Conservation (phyloP, 2,797 vertebrate species). For the Neosalanx taihuensis region DNA sequence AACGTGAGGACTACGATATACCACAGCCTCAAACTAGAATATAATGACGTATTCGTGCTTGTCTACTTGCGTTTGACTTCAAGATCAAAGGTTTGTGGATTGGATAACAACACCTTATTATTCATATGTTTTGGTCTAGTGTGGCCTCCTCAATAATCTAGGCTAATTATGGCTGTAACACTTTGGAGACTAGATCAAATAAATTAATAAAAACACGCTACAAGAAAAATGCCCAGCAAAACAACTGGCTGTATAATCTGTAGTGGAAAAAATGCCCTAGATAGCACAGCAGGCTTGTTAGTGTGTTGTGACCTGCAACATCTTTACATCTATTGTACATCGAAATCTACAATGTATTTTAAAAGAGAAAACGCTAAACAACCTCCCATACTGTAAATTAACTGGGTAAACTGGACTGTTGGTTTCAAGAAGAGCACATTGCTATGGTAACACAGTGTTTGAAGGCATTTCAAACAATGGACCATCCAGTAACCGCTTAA, state of each 20-base stretch:
- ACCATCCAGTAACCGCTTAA: background rate
- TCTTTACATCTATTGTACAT: background rate
- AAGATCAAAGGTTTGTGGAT: slow-evolving; percentile 13
- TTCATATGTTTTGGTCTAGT: background rate
- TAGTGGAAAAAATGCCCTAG: slow-evolving; percentile 4
- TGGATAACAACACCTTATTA: slow-evolving; percentile 18
- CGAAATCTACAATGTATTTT: background rate
- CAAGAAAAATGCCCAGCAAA: slow-evolving; percentile 6
- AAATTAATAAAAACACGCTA: slow-evolving; percentile 4
- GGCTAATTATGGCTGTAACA: slow-evolving; percentile 18
- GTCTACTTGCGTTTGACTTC: background rate
- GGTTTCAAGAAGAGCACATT: background rate
- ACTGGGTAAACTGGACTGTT: background rate
- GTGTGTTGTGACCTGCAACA: background rate
- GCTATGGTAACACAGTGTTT: background rate
- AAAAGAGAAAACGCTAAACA: background rate
- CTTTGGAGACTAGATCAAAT: slow-evolving; percentile 10
- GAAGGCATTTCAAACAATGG: background rate
- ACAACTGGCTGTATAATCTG: slow-evolving; percentile 13
- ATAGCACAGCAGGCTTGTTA: slow-evolving; percentile 5
- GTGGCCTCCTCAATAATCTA: slow-evolving; percentile 18
- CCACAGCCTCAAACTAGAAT: no score
- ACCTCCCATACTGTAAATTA: background rate
- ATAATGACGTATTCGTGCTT: background rate
- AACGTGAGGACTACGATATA: no score